Evolutionary conservation across 2,888 invertebrate species (phyloP), one percentile per base, ranked within the genome.

Genomic region (Caenorhabditis afra): DNA sequence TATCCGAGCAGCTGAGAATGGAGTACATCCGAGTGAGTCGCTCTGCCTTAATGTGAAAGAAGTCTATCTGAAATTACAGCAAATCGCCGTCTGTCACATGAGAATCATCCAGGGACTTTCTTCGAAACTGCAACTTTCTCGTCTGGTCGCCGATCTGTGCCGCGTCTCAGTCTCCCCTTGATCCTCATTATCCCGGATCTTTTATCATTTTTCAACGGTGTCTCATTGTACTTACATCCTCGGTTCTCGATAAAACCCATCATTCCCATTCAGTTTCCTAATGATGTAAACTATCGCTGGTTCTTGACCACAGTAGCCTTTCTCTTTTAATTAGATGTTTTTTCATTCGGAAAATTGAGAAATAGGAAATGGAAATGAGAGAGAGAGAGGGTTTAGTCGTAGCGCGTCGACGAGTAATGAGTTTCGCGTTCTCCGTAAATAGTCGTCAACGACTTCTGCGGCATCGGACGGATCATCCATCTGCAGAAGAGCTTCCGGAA

Each of bases 41-140:
- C 11, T 35, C 11, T 35, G 4, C 35, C 35, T 1, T 16, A 55
- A 37, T 37, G 35, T 14, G 3, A 55, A 35, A 16, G 5, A 1
- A 23, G 35, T 41, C 3, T 52, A 11, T 3, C 22, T 10, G 10
- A 7, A 20, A 49, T 91, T 91, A 50, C 90, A 94, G 94, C 95
- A 97, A 93, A 95, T 97, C 88, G 97, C 96, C 12, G 91, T 94
- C 47, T 94, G 95, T 1, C 97, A 98, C 91, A 93, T 96, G 93
- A 93, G 95, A 88, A 95, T 96, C 71, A 94, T 95, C 0, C 95
- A 96, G 91, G 98, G 98, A 22, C 93, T 95, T 45, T 62, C 85
- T 1, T 94, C 95, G 7, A 92, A 96, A 84, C 92, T 98, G 83
- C 98, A 99, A 92, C 93, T 98, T 91, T 94, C 96, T 4, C 96